phyloP scores from a whole-genome alignment of 2,113 vertebrate genomes.

The Tiliqua scincoides region DNA sequence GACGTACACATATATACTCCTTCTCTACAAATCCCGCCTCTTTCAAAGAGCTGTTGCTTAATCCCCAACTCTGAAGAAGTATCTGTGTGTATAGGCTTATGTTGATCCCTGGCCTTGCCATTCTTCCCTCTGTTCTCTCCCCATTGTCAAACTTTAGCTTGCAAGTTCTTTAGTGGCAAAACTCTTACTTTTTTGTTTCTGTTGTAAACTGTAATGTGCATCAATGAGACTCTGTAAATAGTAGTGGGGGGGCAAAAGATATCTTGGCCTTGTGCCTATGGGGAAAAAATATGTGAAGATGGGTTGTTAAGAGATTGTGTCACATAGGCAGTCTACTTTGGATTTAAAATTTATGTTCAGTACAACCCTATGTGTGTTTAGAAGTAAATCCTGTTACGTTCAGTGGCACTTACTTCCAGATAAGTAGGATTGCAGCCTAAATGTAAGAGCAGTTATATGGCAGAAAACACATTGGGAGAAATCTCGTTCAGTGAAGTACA shows the following conservation, averaged over 20 bases:
- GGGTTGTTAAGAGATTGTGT: not conserved
- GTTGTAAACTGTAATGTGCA: not conserved
- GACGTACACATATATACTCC: too few relatives aligned
- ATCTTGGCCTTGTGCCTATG: accelerated
- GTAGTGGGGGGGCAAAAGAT: too few relatives aligned
- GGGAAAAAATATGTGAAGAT: not conserved
- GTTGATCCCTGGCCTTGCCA: too few relatives aligned
- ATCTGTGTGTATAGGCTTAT: not conserved
- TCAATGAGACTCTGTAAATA: not conserved
- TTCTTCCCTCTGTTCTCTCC: not conserved
- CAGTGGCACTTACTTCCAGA: too few relatives aligned
- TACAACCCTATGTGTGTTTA: too few relatives aligned
- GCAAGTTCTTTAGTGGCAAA: not conserved
- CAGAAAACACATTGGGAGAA: not conserved
- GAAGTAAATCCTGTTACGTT: too few relatives aligned
- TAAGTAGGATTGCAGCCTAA: too few relatives aligned
- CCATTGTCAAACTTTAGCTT: not conserved
- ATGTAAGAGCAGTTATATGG: not conserved
- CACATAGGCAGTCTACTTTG: not conserved
- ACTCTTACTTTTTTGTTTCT: not conserved
- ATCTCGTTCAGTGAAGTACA: too few relatives aligned
- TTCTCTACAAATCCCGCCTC: not conserved
- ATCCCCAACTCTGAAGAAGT: not conserved
- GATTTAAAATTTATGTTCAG: too few relatives aligned
- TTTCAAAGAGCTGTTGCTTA: not conserved